Base-by-base conservation (phyloP, 2,113 vertebrate species). In the Brevimyrus niger region DNA sequence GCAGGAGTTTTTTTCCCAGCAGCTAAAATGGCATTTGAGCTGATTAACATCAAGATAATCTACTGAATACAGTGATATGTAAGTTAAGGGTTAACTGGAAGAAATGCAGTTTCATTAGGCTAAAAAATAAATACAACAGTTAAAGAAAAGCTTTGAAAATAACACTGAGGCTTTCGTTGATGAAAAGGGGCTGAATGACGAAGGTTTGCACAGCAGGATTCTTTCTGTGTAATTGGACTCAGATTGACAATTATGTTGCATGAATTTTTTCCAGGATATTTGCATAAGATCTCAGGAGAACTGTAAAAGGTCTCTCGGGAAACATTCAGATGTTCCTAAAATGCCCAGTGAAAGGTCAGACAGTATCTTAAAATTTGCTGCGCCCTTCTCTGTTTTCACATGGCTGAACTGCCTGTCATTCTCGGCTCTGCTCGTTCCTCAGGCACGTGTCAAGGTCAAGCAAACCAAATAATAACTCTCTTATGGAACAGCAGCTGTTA, bases 251-350 rank as follows among this genome's bases (percentile, higher is more conserved):
- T 87, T 38, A 55, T 3, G 35, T 35, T 35, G 9, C 48, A 55
- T 53, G 17, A 87, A 51, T 27, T 53, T 87, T 2, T 27, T 38
- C 50, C 50, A 53, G 31, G 11, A 53, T 48, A 55, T 87, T 87
- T 87, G 85, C 85, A 87, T 87, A 87, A 53, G 48, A 53, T 87
- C 85, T 87, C 85, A 35, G 15, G 85, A 55, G 85, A 87, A 35
- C 13, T 87, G 27, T 55, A 87, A 87, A 50, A 87, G 85, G 23
- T 38, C 50, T 55, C 47, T 27, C 2, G 85, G 27, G 50, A 35
- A 87, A 53, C 50, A 27, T 53, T 87, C 85, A 55, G 5, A 55
- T 53, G 48, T 86, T n/a, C 19, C 44, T 55, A 17, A 19, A 51
- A 51, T 53, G 47, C 27, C 27, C 50, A 35, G 13, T 11, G 13